Base-by-base conservation (phyloP, 1,140 invertebrate genomes). In the Adoxophyes honmai region DNA sequence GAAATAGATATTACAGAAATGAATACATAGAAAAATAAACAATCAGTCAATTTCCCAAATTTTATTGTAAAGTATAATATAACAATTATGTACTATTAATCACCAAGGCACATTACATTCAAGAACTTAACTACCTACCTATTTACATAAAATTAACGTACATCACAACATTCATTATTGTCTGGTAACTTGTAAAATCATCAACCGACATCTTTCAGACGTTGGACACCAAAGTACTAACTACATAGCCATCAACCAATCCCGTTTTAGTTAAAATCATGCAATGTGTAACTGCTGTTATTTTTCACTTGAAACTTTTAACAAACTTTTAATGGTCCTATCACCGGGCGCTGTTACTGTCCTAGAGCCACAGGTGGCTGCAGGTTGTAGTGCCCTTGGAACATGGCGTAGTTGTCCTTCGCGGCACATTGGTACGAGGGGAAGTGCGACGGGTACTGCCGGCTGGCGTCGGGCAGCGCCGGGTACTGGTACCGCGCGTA, bases 331-430 rank as follows among this genome's bases (percentile, higher is more conserved):
- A 56, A 61, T 57, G 60, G 57, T 34, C 10, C 11, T 52, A 39
- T 33, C 6, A 48, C 53, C 58, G 60, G 60, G 57, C 21, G 6
- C 34, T 36, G 36, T 75, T 70, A 89, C 65, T 89, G 86, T 72
- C 88, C 86, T 38, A 90, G 78, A 8, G 87, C 87, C 13, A 90
- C 72, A 1, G 86, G 81, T 11, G 85, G 81, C 65, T 85, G 86
- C 56, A 89, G 73, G 62, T 76, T 85, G 39, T 89, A 89, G 69
- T 90, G 89, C 66, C 88, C 86, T 65, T 89, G 87, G 56, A 89
- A 89, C 60, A 90, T 67, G 4, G 82, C 66, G 59, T 89, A 90
- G 54, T 87, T 90, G 53, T 90, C 86, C 55, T 90, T 90, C 2
- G 78, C 62, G 0, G 84, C 85, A 52, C 89, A 89, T 66, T 89